Evolutionary conservation across 2,888 invertebrate genomes (phyloP), one percentile per base, ranked within the genome.

Genomic region (Meiosimyza decipiens): DNA sequence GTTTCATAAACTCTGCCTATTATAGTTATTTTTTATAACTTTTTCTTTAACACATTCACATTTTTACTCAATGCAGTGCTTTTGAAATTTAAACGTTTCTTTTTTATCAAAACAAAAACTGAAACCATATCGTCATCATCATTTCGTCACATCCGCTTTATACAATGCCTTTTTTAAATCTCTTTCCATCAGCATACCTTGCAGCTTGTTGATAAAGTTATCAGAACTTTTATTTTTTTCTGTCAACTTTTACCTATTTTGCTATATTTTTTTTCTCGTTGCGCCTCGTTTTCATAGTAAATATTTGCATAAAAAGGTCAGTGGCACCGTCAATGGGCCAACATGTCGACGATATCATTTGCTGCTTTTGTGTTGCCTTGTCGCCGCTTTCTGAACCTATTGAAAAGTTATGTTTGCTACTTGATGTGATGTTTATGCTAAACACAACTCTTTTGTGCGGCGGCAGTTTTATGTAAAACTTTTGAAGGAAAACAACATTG

Each of bases 271-370:
- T 16, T 16, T 66, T n/a, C 33, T 16, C 16, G 12, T 63, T 47
- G 16, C 28, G 50, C 50, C 51, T 18, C 28, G 22, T 16, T 67
- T 71, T 74, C 77, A 74, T 78, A 74, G 75, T 76, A 80, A 80
- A 83, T 84, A 86, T 85, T 86, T 84, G 79, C 82, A 84, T 84
- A 81, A 83, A 84, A 84, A 82, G 85, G 85, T 85, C 85, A 85
- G 80, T 82, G 81, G 82, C 85, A 84, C 80, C 80, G 75, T 79
- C 67, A 67, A 72, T 71, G 66, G 63, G 55, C 62, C 59, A 60
- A 22, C 49, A 47, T 59, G 55, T 33, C 40, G 40, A 9, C n/a
- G 16, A 47, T 52, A 54, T 52, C 18, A 63, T 49, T 18, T 52
- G 51, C 22, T 55, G 55, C 22, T 55, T 13, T 55, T 13, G 11